A percentile compares a stretch with the other conserved stretches of the same genome.
These are phyloP conservation scores for Ganaspis brasiliensis DNA, from an alignment of 2,888 invertebrate species.

Conservation along the genomic window DNA sequence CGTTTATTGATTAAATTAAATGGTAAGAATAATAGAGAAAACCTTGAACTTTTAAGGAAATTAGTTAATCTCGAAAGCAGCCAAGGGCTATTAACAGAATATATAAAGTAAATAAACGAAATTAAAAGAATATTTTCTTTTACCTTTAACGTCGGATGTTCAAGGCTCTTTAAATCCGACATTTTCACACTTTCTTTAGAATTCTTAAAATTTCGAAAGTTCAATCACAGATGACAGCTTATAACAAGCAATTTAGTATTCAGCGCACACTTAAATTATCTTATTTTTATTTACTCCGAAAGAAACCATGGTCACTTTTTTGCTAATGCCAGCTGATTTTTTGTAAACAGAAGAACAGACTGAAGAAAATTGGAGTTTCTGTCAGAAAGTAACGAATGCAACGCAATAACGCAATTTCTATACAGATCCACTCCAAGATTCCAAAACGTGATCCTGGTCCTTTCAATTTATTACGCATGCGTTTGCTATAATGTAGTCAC, in stretches of 20 bases:
- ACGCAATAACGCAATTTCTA: slow-evolving; percentile 35
- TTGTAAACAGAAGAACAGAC: slow-evolving; percentile 37
- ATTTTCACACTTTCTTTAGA: slow-evolving; percentile 80
- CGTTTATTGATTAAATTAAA: slow-evolving; percentile 27
- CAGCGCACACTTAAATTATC: neutral
- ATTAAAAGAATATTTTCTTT: slow-evolving; percentile 46
- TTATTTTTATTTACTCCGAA: slow-evolving; percentile 21
- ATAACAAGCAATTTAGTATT: slow-evolving; percentile 11
- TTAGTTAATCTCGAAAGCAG: neutral
- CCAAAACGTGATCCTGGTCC: neutral
- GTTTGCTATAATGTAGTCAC: too few relatives aligned
- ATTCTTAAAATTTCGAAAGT: slow-evolving; percentile 19
- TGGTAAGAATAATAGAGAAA: neutral
- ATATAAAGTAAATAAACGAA: slow-evolving; percentile 5
- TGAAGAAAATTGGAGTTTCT: slow-evolving; percentile 43
- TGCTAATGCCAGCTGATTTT: slow-evolving; percentile 47
- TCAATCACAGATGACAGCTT: neutral
- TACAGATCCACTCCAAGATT: too few relatives aligned
- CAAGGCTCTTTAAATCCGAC: slow-evolving; percentile 96
- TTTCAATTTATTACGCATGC: too few relatives aligned
- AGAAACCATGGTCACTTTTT: slow-evolving; percentile 45
- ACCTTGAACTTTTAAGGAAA: slow-evolving; percentile 11
- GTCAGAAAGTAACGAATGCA: neutral
- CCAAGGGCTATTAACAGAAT: neutral
- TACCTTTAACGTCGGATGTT: slow-evolving; percentile 97